Evolutionary conservation across 2,113 vertebrate species (phyloP).

Genomic region (Sarotherodon lohbergeri): DNA sequence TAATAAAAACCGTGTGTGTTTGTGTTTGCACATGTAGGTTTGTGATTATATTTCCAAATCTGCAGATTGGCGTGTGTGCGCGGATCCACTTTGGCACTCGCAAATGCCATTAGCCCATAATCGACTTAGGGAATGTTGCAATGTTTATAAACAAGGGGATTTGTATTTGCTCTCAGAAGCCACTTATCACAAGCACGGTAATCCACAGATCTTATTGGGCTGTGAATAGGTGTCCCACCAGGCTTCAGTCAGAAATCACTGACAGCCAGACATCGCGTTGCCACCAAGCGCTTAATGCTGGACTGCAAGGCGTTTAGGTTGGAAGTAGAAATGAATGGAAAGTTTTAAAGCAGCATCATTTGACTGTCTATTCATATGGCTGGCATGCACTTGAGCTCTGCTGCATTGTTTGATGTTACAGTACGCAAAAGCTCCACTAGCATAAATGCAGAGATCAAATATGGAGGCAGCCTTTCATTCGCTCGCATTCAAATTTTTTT

Average conservation of each 20-base stretch:
- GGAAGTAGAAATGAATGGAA: not conserved
- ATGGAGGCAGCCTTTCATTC: not conserved
- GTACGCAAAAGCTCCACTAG: not conserved
- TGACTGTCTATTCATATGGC: not conserved
- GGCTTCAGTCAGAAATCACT: not conserved
- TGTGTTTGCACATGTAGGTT: not conserved
- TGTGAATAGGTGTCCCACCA: not conserved
- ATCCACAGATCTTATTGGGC: constrained; percentile 56
- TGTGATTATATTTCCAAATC: not conserved
- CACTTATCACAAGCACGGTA: constrained; percentile 55
- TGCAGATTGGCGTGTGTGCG: not conserved
- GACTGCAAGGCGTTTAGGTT: not conserved
- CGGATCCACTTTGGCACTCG: not conserved
- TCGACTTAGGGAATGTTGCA: constrained; percentile 53
- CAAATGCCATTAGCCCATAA: constrained; percentile 57
- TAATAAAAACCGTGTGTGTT: not conserved
- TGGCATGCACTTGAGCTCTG: not conserved
- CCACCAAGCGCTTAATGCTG: not conserved
- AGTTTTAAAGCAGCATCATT: not conserved
- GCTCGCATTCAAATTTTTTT: not conserved
- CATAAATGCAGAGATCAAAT: not conserved
- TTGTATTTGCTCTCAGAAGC: constrained; percentile 57
- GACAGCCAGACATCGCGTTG: not conserved
- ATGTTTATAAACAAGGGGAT: constrained; percentile 64
- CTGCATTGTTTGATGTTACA: not conserved